These are phyloP conservation scores for Chymomyza caudatula DNA, from an alignment of 2,888 invertebrate species.

Conservation along the genomic window DNA sequence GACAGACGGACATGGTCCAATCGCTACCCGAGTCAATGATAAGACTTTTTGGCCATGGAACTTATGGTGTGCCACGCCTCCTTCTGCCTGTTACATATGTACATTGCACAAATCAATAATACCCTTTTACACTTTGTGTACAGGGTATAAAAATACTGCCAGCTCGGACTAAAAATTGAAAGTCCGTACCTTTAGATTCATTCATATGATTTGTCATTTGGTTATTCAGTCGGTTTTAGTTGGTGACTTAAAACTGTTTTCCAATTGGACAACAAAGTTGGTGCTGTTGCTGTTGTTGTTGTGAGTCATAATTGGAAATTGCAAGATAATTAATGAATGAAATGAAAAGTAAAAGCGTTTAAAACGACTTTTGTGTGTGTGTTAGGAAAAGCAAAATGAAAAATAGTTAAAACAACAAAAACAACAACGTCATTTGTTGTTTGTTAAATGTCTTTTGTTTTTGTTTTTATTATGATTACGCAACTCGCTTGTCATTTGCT, in stretches of 20 bases:
- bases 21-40: no score
- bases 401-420: not conserved
- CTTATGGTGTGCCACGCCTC: no score
- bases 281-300: conserved; percentile 19
- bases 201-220: not conserved
- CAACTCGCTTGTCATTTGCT: conserved; percentile 13
- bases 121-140: no score
- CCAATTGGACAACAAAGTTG: not conserved
- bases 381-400: not conserved
- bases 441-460: not conserved
- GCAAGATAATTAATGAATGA: conserved; percentile 48
- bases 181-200: not conserved
- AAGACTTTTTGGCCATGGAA: no score
- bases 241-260: not conserved
- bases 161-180: no score
- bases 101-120: no score
- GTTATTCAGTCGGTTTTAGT: not conserved
- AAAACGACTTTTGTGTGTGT: not conserved
- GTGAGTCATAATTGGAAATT: conserved; percentile 50
- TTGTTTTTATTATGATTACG: conserved; percentile 15
- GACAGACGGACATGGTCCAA: no score
- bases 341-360: conserved; percentile 61
- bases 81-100: no score
- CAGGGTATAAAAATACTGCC: not conserved
- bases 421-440: not conserved